phyloP scores from a whole-genome alignment of 2,888 invertebrate species.

The Dinocampus coccinellae region DNA sequence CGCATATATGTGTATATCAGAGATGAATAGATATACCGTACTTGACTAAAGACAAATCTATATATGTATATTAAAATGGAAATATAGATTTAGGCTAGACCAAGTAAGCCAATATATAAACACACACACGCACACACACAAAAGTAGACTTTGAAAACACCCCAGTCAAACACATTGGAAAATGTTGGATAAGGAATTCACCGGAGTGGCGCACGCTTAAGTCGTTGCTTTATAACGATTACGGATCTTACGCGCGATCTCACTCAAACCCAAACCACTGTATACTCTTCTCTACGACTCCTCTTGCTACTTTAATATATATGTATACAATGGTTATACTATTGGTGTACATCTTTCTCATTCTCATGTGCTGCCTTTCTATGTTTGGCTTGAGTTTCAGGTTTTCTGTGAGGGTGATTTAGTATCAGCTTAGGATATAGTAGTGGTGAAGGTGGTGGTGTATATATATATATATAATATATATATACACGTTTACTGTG shows the following conservation, averaged over 20 bases:
- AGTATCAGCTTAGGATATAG: slow-evolving; percentile 53
- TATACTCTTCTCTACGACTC: background rate
- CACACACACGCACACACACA: slow-evolving; percentile 13
- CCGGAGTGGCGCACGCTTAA: slow-evolving; percentile 53
- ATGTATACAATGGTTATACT: background rate
- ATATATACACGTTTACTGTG: slow-evolving; percentile 31
- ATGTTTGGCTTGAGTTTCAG: slow-evolving; percentile 65
- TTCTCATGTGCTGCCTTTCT: slow-evolving; percentile 49
- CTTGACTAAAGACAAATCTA: slow-evolving; percentile 63
- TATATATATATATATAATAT: too few relatives aligned
- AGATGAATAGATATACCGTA: background rate
- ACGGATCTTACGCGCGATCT: slow-evolving; percentile 58
- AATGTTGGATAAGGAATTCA: slow-evolving; percentile 45
- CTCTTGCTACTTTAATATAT: background rate
- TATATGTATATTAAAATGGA: slow-evolving; percentile 42
- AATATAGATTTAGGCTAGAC: slow-evolving; percentile 66
- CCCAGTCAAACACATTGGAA: slow-evolving; percentile 48
- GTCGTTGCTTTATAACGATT: slow-evolving; percentile 66
- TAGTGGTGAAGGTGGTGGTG: background rate
- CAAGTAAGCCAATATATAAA: background rate
- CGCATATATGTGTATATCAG: slow-evolving; percentile 18
- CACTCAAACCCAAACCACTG: slow-evolving; percentile 37
- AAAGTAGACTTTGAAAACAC: slow-evolving; percentile 1
- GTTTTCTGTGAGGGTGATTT: slow-evolving; percentile 59
- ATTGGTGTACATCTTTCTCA: slow-evolving; percentile 20